Evolutionary conservation across 2,797 vertebrate genomes (phyloP), one percentile per base, ranked within the genome.

Genomic region (Stomatorhinus walkeri): DNA sequence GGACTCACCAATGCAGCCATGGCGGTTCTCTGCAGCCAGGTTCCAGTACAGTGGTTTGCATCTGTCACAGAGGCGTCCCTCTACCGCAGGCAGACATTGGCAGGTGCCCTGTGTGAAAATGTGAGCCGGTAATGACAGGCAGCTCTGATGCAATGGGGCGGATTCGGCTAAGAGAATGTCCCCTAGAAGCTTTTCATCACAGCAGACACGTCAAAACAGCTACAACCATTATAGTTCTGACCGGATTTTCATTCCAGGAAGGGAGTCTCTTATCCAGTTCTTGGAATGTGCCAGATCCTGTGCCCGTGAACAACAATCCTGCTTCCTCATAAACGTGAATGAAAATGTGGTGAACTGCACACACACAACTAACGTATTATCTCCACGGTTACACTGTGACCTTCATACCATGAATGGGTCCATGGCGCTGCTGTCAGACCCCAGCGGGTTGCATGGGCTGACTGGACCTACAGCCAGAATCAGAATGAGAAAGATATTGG

Each of bases 21-120:
- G 64, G 0, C 95, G 94, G 92, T 97, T 96, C 88, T 95, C 95
- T 79, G 86, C 83, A 89, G 93, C 95, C 90, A 98, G 94, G 90
- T 97, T 97, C 98, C 98, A 98, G 93, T 97, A 98, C 28, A 98
- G 95, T 0, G 96, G 96, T 92, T 97, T 98, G 91, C 98, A 99
- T 88, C 89, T 94, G 91, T 94, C 94, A 91, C 98, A 99, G 0
- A 94, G 92, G 28, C 93, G 90, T 89, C 97, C 96, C 91, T 97
- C 95, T 3, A 96, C 96, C 0, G 96, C 93, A 88, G 93, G 91
- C 85, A 96, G 94, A 91, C 98, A 99, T 9, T 92, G 94, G 87
- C 98, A 99, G 64, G 91, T 92, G 0, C 94, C 96, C 98, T 99
- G 91, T 87, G 36, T 91, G 89, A 92, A 90, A 87, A 94, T 7